A percentile compares a stretch with the other conserved stretches of the same genome.
phyloP scores from a whole-genome alignment of 1,140 invertebrate genomes.

The Dufourea novaeangliae region DNA sequence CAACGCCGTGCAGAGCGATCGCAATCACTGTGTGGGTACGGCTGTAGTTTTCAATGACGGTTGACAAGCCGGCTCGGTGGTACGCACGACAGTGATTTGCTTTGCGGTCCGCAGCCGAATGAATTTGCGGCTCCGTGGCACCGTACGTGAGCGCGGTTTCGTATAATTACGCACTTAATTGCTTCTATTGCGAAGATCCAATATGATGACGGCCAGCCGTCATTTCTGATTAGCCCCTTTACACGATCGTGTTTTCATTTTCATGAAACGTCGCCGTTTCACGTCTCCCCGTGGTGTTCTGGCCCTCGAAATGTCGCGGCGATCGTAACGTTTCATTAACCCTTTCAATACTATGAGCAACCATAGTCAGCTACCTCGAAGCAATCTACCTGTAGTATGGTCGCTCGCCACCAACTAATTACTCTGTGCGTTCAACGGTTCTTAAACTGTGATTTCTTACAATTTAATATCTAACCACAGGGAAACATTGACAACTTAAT shows the following conservation, averaged over 20 bases:
- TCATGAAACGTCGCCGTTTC: not conserved
- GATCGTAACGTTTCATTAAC: not conserved
- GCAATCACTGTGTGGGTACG: constrained; percentile 42
- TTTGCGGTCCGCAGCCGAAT: constrained; percentile 74
- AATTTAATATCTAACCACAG: too few species aligned
- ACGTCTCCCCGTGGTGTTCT: too few species aligned
- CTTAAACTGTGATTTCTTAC: too few species aligned
- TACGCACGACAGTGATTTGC: constrained; percentile 73
- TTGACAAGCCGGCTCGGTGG: constrained; percentile 51
- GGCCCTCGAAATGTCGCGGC: not conserved
- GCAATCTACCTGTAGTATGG: too few species aligned
- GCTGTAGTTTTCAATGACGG: constrained; percentile 57
- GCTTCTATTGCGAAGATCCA: constrained; percentile 70
- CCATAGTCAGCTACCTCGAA: too few species aligned
- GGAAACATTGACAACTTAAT: too few species aligned
- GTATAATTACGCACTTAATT: constrained; percentile 77
- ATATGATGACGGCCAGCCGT: constrained; percentile 56
- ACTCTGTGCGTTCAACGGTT: too few species aligned
- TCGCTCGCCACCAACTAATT: too few species aligned
- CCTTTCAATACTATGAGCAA: too few species aligned
- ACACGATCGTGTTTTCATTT: constrained; percentile 43
- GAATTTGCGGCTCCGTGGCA: constrained; percentile 67
- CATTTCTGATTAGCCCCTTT: constrained; percentile 59
- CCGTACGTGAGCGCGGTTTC: constrained; percentile 66
- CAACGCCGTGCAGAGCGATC: not conserved